A percentile compares a stretch with the other conserved stretches of the same genome.
Evolutionary conservation across 1,140 invertebrate genomes (phyloP).

Genomic region (Acromyrmex charruanus): DNA sequence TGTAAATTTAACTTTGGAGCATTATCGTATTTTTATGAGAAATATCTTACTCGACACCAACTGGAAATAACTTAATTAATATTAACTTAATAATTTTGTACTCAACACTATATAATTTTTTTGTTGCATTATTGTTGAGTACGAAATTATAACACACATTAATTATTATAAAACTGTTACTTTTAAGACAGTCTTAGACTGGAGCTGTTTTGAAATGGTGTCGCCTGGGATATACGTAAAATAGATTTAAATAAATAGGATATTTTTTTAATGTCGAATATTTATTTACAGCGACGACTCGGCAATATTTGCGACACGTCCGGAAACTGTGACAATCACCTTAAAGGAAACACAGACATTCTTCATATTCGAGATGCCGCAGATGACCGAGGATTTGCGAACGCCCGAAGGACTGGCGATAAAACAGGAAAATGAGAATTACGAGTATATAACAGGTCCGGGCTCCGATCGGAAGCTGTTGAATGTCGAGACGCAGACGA

Average conservation of each 20-base stretch:
- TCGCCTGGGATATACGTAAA: not conserved
- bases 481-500: slow-evolving; percentile 90
- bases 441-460: slow-evolving; percentile 89
- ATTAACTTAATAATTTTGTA: too few species aligned
- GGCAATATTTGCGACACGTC: slow-evolving; percentile 76
- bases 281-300: slow-evolving; percentile 67
- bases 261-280: not conserved
- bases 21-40: not conserved
- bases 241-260: not conserved
- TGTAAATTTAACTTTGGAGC: not conserved
- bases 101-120: too few species aligned
- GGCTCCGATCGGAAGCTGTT: slow-evolving; percentile 89
- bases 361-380: slow-evolving; percentile 89
- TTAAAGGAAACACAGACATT: slow-evolving; percentile 90
- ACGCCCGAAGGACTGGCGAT: slow-evolving; percentile 87
- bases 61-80: too few species aligned
- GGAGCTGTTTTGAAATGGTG: too few species aligned
- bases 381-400: slow-evolving; percentile 88
- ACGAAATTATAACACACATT: too few species aligned
- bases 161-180: too few species aligned
- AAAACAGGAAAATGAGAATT: slow-evolving; percentile 89
- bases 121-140: too few species aligned
- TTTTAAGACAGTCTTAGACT: too few species aligned
- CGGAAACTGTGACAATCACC: slow-evolving; percentile 87
- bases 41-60: not conserved